Conservation (phyloP, 37 sponge, comb jelly and placozoan species). For the Bolinopsis microptera region DNA sequence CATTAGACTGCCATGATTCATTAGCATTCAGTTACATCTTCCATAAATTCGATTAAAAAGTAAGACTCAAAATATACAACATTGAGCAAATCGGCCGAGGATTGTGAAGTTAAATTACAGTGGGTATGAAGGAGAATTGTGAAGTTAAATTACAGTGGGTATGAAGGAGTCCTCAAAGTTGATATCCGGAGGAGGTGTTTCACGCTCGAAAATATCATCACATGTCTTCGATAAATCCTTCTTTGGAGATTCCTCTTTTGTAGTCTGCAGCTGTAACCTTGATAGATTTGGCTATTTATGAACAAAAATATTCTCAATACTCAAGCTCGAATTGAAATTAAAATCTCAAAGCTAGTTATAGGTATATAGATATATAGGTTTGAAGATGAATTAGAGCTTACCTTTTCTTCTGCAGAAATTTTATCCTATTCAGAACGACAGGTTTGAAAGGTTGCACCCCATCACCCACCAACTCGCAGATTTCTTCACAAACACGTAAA, state of each 20-base stretch:
- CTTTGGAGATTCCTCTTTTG: neutral
- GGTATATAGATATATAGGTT: too few relatives aligned
- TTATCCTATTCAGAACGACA: neutral
- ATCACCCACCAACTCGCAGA: neutral
- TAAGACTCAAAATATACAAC: too few relatives aligned
- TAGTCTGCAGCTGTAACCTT: neutral
- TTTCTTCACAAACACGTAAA: constrained; percentile 9
- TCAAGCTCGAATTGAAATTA: too few relatives aligned
- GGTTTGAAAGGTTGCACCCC: neutral
- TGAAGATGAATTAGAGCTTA: too few relatives aligned
- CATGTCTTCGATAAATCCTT: constrained; percentile 7
- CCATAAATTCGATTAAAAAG: too few relatives aligned
- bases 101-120: too few relatives aligned
- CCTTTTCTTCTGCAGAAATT: neutral
- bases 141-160: neutral
- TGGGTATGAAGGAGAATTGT: too few relatives aligned
- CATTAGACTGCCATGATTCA: neutral
- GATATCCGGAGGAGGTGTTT: neutral
- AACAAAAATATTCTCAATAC: too few relatives aligned
- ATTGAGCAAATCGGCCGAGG: too few relatives aligned
- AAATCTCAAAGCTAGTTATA: neutral
- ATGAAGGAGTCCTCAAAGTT: neutral
- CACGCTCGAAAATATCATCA: neutral
- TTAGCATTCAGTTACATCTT: neutral
- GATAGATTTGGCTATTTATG: neutral